phyloP scores from a whole-genome alignment of 1,140 invertebrate genomes.

The Drosophila mauritiana region DNA sequence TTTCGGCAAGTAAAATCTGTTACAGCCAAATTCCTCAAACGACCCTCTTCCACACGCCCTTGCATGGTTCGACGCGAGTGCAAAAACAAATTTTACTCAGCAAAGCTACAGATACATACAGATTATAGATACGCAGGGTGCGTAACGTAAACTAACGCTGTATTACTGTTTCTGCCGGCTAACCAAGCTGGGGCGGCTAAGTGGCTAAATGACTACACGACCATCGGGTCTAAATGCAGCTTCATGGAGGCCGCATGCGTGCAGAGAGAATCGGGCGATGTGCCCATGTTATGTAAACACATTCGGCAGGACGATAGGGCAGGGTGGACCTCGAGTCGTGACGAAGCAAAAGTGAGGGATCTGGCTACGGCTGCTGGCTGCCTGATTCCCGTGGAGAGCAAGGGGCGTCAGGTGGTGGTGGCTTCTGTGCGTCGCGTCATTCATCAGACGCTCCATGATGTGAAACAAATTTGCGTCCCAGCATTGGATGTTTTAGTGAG shows the following conservation, averaged over 20 bases:
- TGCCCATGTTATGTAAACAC: conserved; percentile 48
- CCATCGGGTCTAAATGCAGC: conserved; percentile 16
- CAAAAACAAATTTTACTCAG: conserved; percentile 11
- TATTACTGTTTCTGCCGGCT: conserved; percentile 47
- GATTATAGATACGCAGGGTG: conserved; percentile 50
- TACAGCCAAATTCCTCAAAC: neutral
- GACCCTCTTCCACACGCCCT: conserved; percentile 3
- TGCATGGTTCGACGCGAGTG: conserved; percentile 1
- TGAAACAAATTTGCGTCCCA: conserved; percentile 69
- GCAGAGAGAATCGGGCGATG: conserved; percentile 28
- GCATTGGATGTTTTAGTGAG: neutral
- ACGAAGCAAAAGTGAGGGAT: conserved; percentile 43
- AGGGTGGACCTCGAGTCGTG: conserved; percentile 28
- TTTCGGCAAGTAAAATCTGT: neutral
- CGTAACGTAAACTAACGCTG: conserved; percentile 60
- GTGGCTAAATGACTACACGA: neutral
- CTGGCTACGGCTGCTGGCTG: conserved; percentile 51
- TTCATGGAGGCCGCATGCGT: conserved; percentile 41
- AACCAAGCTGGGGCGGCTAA: conserved; percentile 24
- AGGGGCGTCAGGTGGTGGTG: conserved; percentile 44
- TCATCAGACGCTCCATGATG: conserved; percentile 78
- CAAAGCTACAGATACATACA: conserved; percentile 35
- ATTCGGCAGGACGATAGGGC: conserved; percentile 10
- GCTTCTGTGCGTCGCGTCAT: conserved; percentile 67
- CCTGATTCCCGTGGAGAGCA: conserved; percentile 58